Evolutionary conservation across 2,113 vertebrate genomes (phyloP).

Genomic region (Onychostruthus taczanowskii): DNA sequence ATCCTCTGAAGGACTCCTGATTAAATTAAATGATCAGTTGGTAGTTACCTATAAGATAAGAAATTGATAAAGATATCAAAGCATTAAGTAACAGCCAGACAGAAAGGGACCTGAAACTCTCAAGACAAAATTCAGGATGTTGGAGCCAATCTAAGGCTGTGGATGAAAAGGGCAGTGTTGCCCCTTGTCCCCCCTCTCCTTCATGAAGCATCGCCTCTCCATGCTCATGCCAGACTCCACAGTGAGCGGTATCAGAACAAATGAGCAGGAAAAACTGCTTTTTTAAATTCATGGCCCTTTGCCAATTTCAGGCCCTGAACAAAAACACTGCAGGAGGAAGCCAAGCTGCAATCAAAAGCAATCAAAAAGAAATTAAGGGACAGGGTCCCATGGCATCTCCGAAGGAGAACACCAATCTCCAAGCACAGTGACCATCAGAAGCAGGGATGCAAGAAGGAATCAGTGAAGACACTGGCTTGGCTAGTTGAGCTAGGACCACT

Average conservation of each 20-base stretch:
- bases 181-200: background rate
- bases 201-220: background rate
- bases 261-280: background rate
- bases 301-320: background rate
- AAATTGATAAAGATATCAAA: constrained; percentile 54
- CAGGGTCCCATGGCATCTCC: background rate
- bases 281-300: background rate
- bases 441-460: background rate
- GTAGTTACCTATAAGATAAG: constrained; percentile 64
- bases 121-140: background rate
- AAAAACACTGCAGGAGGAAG: background rate
- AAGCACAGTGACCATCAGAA: background rate
- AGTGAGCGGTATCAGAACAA: background rate
- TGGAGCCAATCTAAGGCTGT: background rate
- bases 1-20: constrained; percentile 56
- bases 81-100: constrained; percentile 31
- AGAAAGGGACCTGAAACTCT: background rate
- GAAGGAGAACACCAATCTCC: background rate
- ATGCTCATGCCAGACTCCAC: background rate
- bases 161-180: background rate
- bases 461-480: background rate
- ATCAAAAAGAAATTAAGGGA: background rate
- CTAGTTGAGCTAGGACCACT: background rate
- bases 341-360: background rate
- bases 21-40: constrained; percentile 59